Base-by-base conservation (phyloP, 2,888 invertebrate genomes). In the Lepetodrilus schrolli region DNA sequence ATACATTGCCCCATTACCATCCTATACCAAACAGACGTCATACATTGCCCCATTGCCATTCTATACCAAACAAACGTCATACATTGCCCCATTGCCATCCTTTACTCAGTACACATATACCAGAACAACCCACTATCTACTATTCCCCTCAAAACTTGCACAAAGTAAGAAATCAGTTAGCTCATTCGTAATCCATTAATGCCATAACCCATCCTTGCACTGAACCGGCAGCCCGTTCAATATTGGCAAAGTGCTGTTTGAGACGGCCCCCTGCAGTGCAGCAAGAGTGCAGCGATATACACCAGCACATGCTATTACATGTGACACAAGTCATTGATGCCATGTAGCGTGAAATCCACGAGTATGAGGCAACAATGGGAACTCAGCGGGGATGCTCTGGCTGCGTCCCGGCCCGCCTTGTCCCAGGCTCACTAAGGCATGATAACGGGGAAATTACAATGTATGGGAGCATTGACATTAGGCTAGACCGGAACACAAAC, bases 301-400 rank as follows among this genome's bases (percentile, higher is more conserved):
- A 58, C 58, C 34, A 58, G 58, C 58, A 58, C 58, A 30, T 58
- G 58, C 58, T 58, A 58, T 58, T 58, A 58, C 58, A 58, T 58
- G 58, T 58, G 58, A 58, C 58, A 58, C 34, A 30, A 58, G 58
- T 58, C 58, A 58, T 30, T 58, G 58, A 58, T 58, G 58, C 34
- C 58, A 58, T 58, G 58, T 58, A 58, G 58, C 58, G 58, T 58
- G 58, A 58, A 58, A 58, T 58, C 58, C 13, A 34, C 26, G 58
- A 26, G 58, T 58, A 58, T 58, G 58, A 58, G 34, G 58, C 58
- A 30, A 58, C 58, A 58, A 58, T 58, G 58, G 58, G 34, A 58
- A 30, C 23, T 13, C 58, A 30, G 58, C 58, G 34, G 23, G 58
- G 58, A 30, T 34, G n/a, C 51, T 30, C 58, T 34, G 34, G 30